Percentiles rank a stretch among this genome's conserved stretches.
These are phyloP conservation scores for Vultur gryphus DNA, from an alignment of 2,797 vertebrate species.

Conservation along the genomic window DNA sequence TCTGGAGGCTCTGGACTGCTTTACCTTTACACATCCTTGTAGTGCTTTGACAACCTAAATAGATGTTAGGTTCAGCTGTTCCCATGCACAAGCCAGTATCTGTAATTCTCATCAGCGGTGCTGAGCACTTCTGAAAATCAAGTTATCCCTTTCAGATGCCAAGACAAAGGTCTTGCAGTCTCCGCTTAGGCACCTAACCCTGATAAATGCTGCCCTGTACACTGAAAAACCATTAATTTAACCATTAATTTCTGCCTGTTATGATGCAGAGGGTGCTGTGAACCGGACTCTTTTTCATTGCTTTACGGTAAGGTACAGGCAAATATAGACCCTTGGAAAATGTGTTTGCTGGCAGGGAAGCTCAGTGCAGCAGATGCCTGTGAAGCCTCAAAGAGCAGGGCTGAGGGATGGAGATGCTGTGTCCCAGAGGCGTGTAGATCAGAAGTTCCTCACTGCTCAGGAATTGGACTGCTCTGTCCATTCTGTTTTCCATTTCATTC, in stretches of 20 bases:
- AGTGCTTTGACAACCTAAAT: background rate
- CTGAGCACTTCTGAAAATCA: background rate
- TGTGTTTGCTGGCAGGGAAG: background rate
- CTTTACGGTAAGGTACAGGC: background rate
- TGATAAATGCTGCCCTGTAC: background rate
- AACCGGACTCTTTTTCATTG: background rate
- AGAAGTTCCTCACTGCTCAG: background rate
- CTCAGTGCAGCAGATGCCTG: background rate
- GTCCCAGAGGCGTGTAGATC: background rate
- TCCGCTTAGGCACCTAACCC: background rate
- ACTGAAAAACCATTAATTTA: background rate
- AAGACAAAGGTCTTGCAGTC: background rate
- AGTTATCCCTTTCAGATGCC: background rate
- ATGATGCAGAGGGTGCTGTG: background rate
- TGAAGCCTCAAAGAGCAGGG: background rate
- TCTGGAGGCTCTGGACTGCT: background rate
- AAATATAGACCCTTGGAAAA: background rate
- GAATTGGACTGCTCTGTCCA: background rate
- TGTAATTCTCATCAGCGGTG: background rate
- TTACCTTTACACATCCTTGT: background rate
- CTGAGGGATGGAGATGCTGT: background rate
- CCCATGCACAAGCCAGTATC: background rate
- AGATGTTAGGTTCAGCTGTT: background rate
- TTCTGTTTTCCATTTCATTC: slow-evolving; percentile 14
- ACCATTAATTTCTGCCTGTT: background rate